Base-by-base conservation (phyloP, 92 coral and sea anemone genomes). In the Phenganax stokvisi region DNA sequence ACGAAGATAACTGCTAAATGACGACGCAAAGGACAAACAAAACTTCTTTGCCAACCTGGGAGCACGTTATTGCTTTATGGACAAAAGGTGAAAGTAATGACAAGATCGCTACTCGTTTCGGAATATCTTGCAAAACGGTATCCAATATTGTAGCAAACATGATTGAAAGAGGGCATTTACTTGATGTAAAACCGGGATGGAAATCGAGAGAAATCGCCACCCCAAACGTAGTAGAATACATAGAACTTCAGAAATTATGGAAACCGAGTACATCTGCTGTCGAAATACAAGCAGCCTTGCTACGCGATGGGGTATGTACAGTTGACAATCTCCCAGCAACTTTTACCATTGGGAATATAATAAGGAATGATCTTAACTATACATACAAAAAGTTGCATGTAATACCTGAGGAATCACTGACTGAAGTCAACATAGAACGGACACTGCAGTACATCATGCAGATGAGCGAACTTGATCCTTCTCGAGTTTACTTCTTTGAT, bases 401-500 rank as follows among this genome's bases (percentile, higher is more conserved):
- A 4, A 57, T 57, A 5, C 63, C 63, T 10, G 3, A 57, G 16
- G 63, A 57, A 57, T 57, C 63, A 2, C 63, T 57, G 5, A 57
- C 63, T 57, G 63, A 57, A 57, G 63, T 10, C 5, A 10, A 5
- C 13, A 5, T 3, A 10, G 12, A 4, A 57, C 63, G 63, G 6
- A 57, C 63, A 57, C 13, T 57, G 12, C 5, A 74, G 13, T 74
- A 74, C 29, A 56, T 74, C 44, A 59, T 53, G 30, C 59, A 53
- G 9, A 74, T 59, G 60, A 53, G 60, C 8, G 29, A 59, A 74
- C 56, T 74, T 6, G 58, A 74, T 74, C 78, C 78, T 15, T 31
- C 9, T 10, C 17, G 29, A 8, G 77, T 82, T 67, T 71, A 81
- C 30, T 81, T 71, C 67, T 68, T 81, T 20, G 85, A 82, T 60